A percentile compares a stretch with the other conserved stretches of the same genome.
phyloP scores from a whole-genome alignment of 2,888 invertebrate genomes.

The Leptopilina syphax region DNA sequence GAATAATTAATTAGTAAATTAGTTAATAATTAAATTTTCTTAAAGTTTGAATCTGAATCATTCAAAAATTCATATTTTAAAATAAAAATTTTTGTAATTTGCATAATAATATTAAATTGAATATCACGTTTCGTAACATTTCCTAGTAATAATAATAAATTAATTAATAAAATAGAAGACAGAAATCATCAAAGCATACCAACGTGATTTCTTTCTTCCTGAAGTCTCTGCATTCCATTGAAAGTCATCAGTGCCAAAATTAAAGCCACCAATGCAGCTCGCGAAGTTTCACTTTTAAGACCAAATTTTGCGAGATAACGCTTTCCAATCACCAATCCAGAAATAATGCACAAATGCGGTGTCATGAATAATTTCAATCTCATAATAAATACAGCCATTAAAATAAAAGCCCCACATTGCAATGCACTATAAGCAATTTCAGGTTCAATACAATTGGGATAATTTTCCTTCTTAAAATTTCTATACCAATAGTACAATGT shows the following conservation, averaged over 20 bases:
- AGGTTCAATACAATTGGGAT: conserved; percentile 78
- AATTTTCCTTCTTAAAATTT: conserved; percentile 63
- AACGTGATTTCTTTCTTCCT: conserved; percentile 77
- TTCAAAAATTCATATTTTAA: too few relatives aligned
- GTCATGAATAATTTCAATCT: conserved; percentile 87
- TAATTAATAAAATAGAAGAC: background rate
- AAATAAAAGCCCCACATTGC: conserved; percentile 84
- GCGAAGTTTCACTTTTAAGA: conserved; percentile 73
- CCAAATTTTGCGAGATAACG: conserved; percentile 78
- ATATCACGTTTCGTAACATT: too few relatives aligned
- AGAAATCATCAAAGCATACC: conserved; percentile 65
- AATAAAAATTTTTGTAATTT: too few relatives aligned
- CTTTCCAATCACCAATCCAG: conserved; percentile 82
- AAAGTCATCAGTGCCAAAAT: conserved; percentile 79
- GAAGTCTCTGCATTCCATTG: conserved; percentile 78
- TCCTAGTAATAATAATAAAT: too few relatives aligned
- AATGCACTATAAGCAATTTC: conserved; percentile 84
- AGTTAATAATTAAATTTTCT: too few relatives aligned
- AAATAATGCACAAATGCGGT: conserved; percentile 87
- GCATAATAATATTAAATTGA: too few relatives aligned
- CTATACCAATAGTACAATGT: conserved; percentile 76
- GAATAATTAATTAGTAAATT: too few relatives aligned
- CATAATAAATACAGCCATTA: conserved; percentile 88
- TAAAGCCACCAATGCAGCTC: conserved; percentile 76
- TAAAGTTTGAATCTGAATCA: too few relatives aligned